Evolutionary conservation across 1,140 invertebrate genomes (phyloP), one percentile per base, ranked within the genome.

Genomic region (Eueides isabella): DNA sequence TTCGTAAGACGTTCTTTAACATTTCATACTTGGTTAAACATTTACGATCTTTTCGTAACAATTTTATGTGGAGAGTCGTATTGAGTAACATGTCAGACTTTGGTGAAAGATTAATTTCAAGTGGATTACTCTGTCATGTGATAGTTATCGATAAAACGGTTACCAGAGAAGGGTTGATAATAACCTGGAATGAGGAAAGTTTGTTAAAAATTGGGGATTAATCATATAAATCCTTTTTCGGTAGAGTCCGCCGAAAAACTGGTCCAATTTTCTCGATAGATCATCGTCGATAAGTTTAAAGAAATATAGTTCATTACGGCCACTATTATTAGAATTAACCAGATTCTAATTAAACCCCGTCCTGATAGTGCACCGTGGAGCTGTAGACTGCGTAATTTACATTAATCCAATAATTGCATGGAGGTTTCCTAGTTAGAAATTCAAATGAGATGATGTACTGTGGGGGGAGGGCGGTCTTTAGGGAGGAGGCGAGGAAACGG

Each of bases 351-450:
- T 92, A 92, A 92, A 86, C 84, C 87, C 84, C 87, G 88, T 90
- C 88, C 90, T 89, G 90, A 92, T 92, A 92, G 88, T 91, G 94
- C 94, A 95, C 94, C 94, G 94, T 94, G 92, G 88, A 87, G 94
- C 92, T 85, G 88, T 95, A 95, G 95, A 95, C 95, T 95, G 95
- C 95, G 96, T 97, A 97, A 97, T 97, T 97, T 97, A 97, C 96
- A 97, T 97, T 97, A 97, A 97, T 97, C 96, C 96, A 97, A 97
- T 97, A 97, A 97, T 97, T 97, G 96, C 96, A 96, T 96, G 96
- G 96, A 96, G 96, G 96, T 96, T 96, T 96, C 95, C 96, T 97
- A 96, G 96, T 97, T 97, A 97, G 96, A 96, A 97, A 97, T 97
- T 97, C 96, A 97, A 97, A 97, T 97, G 96, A 97, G 96, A 95